Percentiles rank a stretch among this genome's conserved stretches.
Evolutionary conservation across 2,113 vertebrate species (phyloP).

Genomic region (Tragelaphus scriptus): DNA sequence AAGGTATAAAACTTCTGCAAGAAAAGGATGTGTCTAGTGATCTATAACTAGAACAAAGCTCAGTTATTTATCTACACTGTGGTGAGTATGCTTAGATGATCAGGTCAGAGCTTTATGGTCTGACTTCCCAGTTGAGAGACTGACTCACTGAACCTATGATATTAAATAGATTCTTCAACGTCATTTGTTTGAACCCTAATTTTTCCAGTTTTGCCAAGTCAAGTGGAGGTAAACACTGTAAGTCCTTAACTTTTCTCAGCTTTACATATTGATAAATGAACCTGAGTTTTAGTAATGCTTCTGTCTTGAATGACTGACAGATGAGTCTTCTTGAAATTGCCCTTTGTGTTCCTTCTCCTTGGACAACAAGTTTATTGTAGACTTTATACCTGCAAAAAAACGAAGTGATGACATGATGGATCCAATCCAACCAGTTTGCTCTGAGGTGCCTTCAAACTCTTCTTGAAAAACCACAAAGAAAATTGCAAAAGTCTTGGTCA

Average conservation of each 20-base stretch:
- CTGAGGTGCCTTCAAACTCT: conserved; percentile 88
- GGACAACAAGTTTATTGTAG: neutral
- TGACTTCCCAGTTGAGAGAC: neutral
- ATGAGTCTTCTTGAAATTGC: neutral
- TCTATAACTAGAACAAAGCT: neutral
- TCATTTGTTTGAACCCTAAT: neutral
- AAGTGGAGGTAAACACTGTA: neutral
- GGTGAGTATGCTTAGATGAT: neutral
- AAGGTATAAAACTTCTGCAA: neutral
- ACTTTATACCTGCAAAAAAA: conserved; percentile 86
- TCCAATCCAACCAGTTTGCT: conserved; percentile 93
- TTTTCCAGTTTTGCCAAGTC: neutral
- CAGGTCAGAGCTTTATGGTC: neutral
- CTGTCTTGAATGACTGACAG: neutral
- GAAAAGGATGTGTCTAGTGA: neutral
- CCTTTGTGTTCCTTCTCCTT: neutral
- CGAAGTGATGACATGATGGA: conserved; percentile 93
- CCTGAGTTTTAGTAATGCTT: neutral
- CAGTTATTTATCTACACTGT: neutral
- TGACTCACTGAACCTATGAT: neutral
- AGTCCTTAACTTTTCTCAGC: neutral
- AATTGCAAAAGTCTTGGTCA: conserved; percentile 91
- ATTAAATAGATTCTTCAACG: neutral
- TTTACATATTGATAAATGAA: neutral
- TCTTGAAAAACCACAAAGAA: conserved; percentile 95